A percentile compares a stretch with the other conserved stretches of the same genome.
phyloP scores from a whole-genome alignment of 2,113 vertebrate genomes.

The Climacteris rufus region DNA sequence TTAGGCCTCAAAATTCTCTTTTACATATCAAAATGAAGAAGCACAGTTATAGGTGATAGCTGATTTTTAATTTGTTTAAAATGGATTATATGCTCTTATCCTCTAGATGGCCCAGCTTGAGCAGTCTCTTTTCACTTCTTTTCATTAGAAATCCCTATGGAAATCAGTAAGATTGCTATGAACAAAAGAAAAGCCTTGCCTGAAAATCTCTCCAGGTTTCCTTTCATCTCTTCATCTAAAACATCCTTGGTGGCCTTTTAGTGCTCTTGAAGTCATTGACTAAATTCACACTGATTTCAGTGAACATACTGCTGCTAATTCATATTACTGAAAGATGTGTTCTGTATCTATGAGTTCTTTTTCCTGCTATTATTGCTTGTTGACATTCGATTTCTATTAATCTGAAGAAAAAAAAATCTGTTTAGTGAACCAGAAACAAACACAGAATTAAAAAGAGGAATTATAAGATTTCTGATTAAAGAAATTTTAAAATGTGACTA shows the following conservation, averaged over 20 bases:
- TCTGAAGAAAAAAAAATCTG: not conserved
- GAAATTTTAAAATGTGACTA: not conserved
- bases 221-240: not conserved
- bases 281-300: not conserved
- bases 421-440: not conserved
- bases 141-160: not conserved
- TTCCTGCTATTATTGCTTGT: not conserved
- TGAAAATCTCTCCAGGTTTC: not conserved
- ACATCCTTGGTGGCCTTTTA: not conserved
- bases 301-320: not conserved
- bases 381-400: not conserved
- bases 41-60: not conserved
- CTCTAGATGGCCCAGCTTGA: not conserved
- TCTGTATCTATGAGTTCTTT: not conserved
- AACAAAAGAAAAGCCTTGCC: not conserved
- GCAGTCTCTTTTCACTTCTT: not conserved
- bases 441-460: not conserved
- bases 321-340: not conserved
- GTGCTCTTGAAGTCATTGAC: not conserved
- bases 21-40: not conserved
- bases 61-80: not conserved
- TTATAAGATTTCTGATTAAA: not conserved
- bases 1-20: not conserved
- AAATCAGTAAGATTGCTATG: not conserved
- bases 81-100: not conserved